Base-by-base conservation (phyloP, 2,888 invertebrate genomes). In the Drosophila mimica region DNA sequence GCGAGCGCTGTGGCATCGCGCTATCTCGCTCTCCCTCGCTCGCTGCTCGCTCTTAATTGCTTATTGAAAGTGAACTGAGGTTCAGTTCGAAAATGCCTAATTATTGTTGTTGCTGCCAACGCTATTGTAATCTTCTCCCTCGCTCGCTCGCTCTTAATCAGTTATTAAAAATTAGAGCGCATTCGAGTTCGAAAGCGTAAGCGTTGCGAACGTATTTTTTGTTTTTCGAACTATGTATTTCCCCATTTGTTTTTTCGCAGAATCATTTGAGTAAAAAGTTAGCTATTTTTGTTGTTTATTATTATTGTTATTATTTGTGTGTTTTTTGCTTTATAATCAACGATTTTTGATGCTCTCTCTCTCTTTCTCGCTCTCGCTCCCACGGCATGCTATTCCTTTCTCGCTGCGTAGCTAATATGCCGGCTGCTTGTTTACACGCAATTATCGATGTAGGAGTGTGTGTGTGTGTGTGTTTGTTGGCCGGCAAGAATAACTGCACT, bases 1-100 rank as follows among this genome's bases (percentile, higher is more conserved):
- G 92, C 63, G 93, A 93, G 76, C 93, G 89, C 80, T 93, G 93
- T 69, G 93, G 93, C 93, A 93, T 93, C 66, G 67, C 17, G 28
- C 70, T 31, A 70, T 34, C 38, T 28, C 34, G 11, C 9, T 9
- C 33, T 17, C 33, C 0, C 53, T 20, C 17, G 17, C 33, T 48
- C 40, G 20, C 30, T 3, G 36, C 11, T 13, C 9, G 2, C 30
- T 36, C 15, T 28, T 51, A 68, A 68, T 68, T 68, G 70, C 70
- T 68, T 70, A 57, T 49, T 34, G 28, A 38, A 28, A 36, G 28
- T 36, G 28, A 36, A 38, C 28, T 28, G 11, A 57, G 31, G 15
- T 30, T n/a, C 17, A 31, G 40, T 30, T 57, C 20, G 9, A 57
- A 57, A 57, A 9, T 57, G 15, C 20, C 17, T 54, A 54, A 34